Evolutionary conservation across 1,140 invertebrate species (phyloP).

Genomic region (Laupala kohalensis): DNA sequence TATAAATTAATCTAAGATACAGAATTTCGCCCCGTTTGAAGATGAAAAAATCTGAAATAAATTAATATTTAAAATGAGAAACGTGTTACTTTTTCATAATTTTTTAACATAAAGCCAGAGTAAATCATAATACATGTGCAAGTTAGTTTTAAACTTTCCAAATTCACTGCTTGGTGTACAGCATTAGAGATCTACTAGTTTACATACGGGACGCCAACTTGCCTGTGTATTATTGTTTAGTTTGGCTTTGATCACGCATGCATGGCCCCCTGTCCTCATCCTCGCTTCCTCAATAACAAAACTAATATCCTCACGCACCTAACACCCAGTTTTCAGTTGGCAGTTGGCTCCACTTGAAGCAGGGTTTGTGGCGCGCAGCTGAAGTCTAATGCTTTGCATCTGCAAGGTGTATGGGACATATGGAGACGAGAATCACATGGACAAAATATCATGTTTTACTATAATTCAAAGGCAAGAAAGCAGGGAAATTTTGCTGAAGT

Average conservation of each 20-base stretch:
- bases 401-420: no score
- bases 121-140: background rate
- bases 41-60: background rate
- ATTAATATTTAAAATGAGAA: background rate
- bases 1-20: background rate
- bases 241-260: background rate
- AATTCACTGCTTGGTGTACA: background rate
- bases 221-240: background rate
- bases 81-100: background rate
- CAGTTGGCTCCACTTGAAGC: background rate
- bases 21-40: background rate
- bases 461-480: no score
- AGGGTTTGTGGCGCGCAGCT: background rate
- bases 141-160: background rate
- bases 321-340: background rate
- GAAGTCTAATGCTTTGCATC: no score
- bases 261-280: background rate
- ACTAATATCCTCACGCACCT: background rate
- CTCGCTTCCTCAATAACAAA: background rate
- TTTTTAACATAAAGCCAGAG: background rate
- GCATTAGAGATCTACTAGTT: background rate
- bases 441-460: no score
- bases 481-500: no score
- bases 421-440: no score
- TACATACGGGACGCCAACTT: background rate